Evolutionary conservation across 2,888 invertebrate species (phyloP).

Genomic region (Synanthedon formicaeformis): DNA sequence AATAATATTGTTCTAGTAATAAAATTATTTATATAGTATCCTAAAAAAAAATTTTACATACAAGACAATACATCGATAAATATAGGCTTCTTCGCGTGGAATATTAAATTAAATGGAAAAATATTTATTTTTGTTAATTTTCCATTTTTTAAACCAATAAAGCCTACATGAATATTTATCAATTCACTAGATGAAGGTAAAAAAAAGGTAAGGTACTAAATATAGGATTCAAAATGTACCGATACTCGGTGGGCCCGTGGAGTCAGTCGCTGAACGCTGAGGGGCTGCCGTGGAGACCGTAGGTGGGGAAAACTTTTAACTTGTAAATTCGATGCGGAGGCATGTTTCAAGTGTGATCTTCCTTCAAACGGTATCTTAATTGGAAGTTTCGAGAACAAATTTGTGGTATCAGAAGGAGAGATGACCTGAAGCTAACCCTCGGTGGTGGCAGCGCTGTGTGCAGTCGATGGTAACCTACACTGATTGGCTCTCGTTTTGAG

Average conservation of each 20-base stretch:
- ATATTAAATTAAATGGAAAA: no score
- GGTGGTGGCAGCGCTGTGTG: constrained; percentile 53
- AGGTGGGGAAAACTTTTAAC: constrained; percentile 15
- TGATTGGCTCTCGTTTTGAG: constrained; percentile 31
- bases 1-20: no score
- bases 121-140: no score
- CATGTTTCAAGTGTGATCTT: constrained; percentile 45
- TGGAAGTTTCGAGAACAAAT: constrained; percentile 46
- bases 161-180: no score
- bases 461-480: constrained; percentile 49
- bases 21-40: no score
- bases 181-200: no score
- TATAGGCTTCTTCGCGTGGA: no score
- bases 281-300: constrained; percentile 2
- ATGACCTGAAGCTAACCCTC: constrained; percentile 42
- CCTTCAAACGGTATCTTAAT: constrained; percentile 42
- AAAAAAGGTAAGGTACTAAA: constrained; percentile 55
- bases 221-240: constrained; percentile 68
- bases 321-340: constrained; percentile 35
- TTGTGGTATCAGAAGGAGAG: constrained; percentile 39
- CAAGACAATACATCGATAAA: no score
- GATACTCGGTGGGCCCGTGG: constrained; percentile 60
- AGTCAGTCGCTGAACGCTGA: constrained; percentile 40
- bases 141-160: no score
- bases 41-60: no score